These are phyloP conservation scores for Poecilia velifera DNA, from an alignment of 2,797 vertebrate species.

Conservation along the genomic window DNA sequence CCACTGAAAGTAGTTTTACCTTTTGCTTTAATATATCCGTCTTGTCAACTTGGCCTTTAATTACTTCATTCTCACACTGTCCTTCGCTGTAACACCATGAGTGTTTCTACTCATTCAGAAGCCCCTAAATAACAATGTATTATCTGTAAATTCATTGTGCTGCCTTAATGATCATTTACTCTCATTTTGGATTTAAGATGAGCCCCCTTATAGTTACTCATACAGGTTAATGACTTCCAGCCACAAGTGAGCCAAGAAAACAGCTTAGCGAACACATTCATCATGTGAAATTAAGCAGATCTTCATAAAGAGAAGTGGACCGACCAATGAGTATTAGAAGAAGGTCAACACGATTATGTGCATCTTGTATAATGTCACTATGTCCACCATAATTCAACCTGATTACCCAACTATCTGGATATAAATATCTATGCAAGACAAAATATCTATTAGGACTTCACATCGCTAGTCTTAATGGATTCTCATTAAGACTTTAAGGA, in stretches of 20 bases:
- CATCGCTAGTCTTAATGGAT: not conserved
- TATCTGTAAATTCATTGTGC: not conserved
- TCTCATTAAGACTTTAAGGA: too few relatives aligned
- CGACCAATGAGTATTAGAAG: not conserved
- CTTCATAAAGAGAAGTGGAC: not conserved
- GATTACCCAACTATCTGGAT: not conserved
- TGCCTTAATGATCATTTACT: not conserved
- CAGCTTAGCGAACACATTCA: conserved; percentile 24
- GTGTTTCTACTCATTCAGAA: not conserved
- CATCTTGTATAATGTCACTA: not conserved
- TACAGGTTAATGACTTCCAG: conserved; percentile 35
- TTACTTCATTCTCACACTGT: not conserved
- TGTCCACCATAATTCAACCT: not conserved
- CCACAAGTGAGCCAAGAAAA: conserved; percentile 14
- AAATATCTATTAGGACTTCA: not conserved
- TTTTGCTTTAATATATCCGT: not conserved
- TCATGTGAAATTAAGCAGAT: conserved; percentile 16
- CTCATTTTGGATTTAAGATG: conserved; percentile 28
- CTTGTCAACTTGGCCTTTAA: conserved; percentile 5
- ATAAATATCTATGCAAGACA: not conserved
- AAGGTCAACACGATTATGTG: not conserved
- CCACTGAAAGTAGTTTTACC: not conserved
- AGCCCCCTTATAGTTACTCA: conserved; percentile 16
- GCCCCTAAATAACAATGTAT: not conserved
- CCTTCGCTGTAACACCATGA: not conserved